Evolutionary conservation across 2,888 invertebrate genomes (phyloP).

Genomic region (Spialia ferax): DNA sequence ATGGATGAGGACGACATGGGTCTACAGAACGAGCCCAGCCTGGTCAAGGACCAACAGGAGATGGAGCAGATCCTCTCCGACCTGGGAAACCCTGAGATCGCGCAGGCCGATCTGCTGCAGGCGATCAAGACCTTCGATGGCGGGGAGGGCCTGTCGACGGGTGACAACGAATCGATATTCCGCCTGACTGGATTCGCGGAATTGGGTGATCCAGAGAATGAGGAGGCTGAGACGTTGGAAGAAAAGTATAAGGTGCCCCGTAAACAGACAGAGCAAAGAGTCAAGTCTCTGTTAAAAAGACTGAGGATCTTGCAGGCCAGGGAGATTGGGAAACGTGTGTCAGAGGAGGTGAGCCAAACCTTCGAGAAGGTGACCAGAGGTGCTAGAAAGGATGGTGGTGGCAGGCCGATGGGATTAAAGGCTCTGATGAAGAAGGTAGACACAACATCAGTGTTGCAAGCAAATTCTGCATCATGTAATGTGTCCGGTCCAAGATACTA

Average conservation of each 20-base stretch:
- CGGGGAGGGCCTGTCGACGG: conserved; percentile 72
- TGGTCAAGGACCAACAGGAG: conserved; percentile 87
- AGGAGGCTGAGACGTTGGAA: conserved; percentile 82
- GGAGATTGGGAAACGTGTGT: conserved; percentile 91
- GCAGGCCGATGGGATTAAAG: conserved; percentile 75
- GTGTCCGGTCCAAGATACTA: conserved; percentile 75
- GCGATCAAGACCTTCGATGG: conserved; percentile 92
- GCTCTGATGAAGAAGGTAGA: conserved; percentile 77
- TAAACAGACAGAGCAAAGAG: conserved; percentile 88
- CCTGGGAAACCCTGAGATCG: conserved; percentile 86
- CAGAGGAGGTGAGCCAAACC: conserved; percentile 90
- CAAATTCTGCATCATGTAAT: conserved; percentile 71
- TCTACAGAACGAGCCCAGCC: conserved; percentile 84
- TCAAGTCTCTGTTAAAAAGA: conserved; percentile 91
- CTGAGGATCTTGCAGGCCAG: conserved; percentile 92
- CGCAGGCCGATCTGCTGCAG: conserved; percentile 90
- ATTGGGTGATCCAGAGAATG: conserved; percentile 81
- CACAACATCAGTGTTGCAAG: conserved; percentile 75
- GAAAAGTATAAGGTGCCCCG: conserved; percentile 85
- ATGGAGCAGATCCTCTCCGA: conserved; percentile 90
- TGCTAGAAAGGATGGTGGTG: conserved; percentile 86
- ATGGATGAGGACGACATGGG: conserved; percentile 88
- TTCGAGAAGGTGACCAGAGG: conserved; percentile 91
- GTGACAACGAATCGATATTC: conserved; percentile 81
- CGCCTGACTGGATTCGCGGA: conserved; percentile 73